These are phyloP conservation scores for Acrobasis repandana DNA, from an alignment of 2,888 invertebrate genomes.

Conservation along the genomic window DNA sequence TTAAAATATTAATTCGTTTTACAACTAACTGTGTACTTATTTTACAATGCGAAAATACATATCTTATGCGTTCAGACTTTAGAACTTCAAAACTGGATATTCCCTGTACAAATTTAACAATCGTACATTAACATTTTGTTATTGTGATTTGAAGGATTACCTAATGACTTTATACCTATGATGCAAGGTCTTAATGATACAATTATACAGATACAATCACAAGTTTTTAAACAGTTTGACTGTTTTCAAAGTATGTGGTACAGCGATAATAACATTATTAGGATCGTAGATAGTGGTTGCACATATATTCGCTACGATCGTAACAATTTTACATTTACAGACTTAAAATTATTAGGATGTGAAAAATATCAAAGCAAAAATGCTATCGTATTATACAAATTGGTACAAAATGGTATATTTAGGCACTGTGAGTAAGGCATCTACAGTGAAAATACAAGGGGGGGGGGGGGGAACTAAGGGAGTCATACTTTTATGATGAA, in stretches of 20 bases:
- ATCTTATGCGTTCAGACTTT: constrained; percentile 78
- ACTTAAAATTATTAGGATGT: constrained; percentile 68
- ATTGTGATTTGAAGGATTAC: constrained; percentile 76
- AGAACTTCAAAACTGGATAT: constrained; percentile 73
- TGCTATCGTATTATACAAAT: constrained; percentile 73
- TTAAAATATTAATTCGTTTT: constrained; percentile 79
- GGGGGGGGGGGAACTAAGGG: constrained; percentile 37
- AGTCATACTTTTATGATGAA: constrained; percentile 22
- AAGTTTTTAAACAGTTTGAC: constrained; percentile 51
- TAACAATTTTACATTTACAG: constrained; percentile 58
- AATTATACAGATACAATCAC: constrained; percentile 47
- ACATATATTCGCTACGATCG: constrained; percentile 39
- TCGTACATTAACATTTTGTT: constrained; percentile 75
- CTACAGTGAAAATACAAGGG: constrained; percentile 87
- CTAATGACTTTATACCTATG: constrained; percentile 33
- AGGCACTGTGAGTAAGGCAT: constrained; percentile 94
- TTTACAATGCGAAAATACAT: constrained; percentile 82
- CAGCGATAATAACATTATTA: constrained; percentile 36
- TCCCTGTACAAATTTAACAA: constrained; percentile 82
- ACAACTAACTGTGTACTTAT: constrained; percentile 75
- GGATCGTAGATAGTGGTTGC: constrained; percentile 31
- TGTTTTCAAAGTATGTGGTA: constrained; percentile 43
- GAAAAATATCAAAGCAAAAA: constrained; percentile 70
- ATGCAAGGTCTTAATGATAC: constrained; percentile 33
- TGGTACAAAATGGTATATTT: constrained; percentile 80